These are phyloP conservation scores for Lagocephalus sceleratus DNA, from an alignment of 2,797 vertebrate genomes.

Conservation along the genomic window DNA sequence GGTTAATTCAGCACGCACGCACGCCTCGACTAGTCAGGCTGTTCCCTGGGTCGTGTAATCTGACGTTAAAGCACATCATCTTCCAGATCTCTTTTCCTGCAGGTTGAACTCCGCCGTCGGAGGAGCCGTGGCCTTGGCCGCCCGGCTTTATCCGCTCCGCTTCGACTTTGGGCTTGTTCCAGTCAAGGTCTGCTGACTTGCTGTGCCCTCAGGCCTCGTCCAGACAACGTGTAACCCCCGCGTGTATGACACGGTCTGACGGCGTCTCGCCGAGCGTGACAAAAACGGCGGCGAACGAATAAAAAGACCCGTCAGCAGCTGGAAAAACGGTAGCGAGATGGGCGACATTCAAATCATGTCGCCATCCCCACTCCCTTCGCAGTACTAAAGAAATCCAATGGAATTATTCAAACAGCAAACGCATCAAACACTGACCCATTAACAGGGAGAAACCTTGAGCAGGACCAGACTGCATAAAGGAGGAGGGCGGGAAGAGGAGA, in stretches of 20 bases:
- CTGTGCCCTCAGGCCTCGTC: slow-evolving; percentile 60
- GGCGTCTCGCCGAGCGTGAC: slow-evolving; percentile 49
- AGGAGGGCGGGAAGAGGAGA: slow-evolving; percentile 10
- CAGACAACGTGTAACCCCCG: slow-evolving; percentile 63
- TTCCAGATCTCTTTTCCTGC: neutral
- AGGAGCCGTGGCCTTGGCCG: slow-evolving; percentile 44
- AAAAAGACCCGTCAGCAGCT: slow-evolving; percentile 57
- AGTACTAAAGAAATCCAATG: slow-evolving; percentile 28
- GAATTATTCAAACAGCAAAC: slow-evolving; percentile 24
- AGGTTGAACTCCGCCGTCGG: neutral
- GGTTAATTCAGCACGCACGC: slow-evolving; percentile 11
- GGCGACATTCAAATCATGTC: slow-evolving; percentile 64
- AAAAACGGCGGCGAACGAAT: slow-evolving; percentile 30
- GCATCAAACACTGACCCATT: slow-evolving; percentile 8
- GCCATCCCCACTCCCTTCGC: slow-evolving; percentile 41
- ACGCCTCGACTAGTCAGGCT: slow-evolving; percentile 37
- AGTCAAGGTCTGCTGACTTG: slow-evolving; percentile 68
- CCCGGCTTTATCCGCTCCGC: slow-evolving; percentile 37
- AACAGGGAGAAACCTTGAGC: neutral
- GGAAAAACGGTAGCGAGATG: slow-evolving; percentile 54
- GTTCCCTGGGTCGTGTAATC: slow-evolving; percentile 42
- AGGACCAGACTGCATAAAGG: slow-evolving; percentile 44
- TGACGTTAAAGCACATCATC: slow-evolving; percentile 47
- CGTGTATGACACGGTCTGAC: slow-evolving; percentile 66
- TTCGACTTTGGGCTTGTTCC: slow-evolving; percentile 65